phyloP scores from a whole-genome alignment of 2,888 invertebrate genomes.

The Sinhomidia bicolor region DNA sequence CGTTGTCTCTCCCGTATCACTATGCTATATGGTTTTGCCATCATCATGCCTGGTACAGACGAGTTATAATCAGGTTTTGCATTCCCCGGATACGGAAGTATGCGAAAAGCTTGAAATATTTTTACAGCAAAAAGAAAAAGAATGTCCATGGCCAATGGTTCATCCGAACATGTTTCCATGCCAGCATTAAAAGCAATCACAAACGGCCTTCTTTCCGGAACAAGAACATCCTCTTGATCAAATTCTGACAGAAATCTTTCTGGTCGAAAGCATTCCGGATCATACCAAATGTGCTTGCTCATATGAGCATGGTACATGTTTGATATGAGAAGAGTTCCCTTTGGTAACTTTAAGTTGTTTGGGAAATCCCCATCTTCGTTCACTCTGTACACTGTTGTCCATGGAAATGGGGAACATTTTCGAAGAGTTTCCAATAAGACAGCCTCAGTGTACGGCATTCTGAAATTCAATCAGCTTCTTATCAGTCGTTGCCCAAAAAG shows the following conservation, averaged over 20 bases:
- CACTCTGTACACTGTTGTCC: background rate
- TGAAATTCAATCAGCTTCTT: too few relatives aligned
- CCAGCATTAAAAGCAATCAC: background rate
- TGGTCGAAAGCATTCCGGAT: background rate
- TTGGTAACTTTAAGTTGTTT: background rate
- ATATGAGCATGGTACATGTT: background rate
- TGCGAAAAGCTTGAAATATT: background rate
- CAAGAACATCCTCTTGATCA: background rate
- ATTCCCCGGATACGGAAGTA: background rate
- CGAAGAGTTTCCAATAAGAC: slow-evolving; percentile 3
- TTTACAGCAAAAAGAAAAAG: background rate
- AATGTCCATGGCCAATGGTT: background rate
- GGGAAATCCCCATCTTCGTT: background rate
- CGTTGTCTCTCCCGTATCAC: too few relatives aligned
- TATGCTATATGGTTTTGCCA: background rate
- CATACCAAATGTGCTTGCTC: background rate
- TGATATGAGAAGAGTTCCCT: background rate
- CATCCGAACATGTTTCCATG: background rate
- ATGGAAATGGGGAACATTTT: background rate
- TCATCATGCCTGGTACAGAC: background rate
- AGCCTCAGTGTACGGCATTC: slow-evolving; percentile 22
- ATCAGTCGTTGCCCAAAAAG: too few relatives aligned
- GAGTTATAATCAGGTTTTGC: background rate
- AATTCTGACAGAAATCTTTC: background rate
- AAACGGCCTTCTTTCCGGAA: background rate